Conservation (phyloP, 2,113 vertebrate genomes). For the Takifugu bimaculatus region DNA sequence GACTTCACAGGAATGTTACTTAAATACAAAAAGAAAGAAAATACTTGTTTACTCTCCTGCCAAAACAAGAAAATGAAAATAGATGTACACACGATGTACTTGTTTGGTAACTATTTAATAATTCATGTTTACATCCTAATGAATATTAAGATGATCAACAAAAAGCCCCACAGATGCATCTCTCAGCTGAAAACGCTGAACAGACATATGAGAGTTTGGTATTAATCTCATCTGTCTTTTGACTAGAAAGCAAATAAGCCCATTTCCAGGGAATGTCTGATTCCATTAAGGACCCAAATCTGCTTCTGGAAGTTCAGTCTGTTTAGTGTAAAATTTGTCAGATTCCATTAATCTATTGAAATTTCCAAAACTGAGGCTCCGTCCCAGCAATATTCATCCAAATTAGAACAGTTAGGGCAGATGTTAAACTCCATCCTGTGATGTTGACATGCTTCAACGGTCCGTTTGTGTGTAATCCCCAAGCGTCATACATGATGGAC, state of each 20-base stretch:
- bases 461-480: constrained; percentile 37
- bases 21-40: too few relatives aligned
- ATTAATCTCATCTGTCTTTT: neutral
- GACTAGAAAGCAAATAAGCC: neutral
- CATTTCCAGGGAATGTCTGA: neutral
- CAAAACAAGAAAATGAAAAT: too few relatives aligned
- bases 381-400: constrained; percentile 11
- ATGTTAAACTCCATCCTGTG: constrained; percentile 2
- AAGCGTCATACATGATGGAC: constrained; percentile 38
- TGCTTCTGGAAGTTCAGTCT: neutral
- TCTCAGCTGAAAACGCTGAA: neutral
- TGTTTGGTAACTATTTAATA: neutral
- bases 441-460: constrained; percentile 21
- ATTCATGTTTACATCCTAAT: neutral
- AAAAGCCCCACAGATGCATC: neutral
- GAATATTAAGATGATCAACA: neutral
- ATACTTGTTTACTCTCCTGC: too few relatives aligned
- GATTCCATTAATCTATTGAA: constrained; percentile 1
- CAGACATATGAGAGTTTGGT: neutral
- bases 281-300: neutral
- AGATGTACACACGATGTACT: too few relatives aligned
- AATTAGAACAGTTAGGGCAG: constrained; percentile 12
- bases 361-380: neutral
- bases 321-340: neutral
- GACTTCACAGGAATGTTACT: too few relatives aligned